A percentile compares a stretch with the other conserved stretches of the same genome.
Evolutionary conservation across 2,888 invertebrate species (phyloP).

Genomic region (Diarsia mendica): DNA sequence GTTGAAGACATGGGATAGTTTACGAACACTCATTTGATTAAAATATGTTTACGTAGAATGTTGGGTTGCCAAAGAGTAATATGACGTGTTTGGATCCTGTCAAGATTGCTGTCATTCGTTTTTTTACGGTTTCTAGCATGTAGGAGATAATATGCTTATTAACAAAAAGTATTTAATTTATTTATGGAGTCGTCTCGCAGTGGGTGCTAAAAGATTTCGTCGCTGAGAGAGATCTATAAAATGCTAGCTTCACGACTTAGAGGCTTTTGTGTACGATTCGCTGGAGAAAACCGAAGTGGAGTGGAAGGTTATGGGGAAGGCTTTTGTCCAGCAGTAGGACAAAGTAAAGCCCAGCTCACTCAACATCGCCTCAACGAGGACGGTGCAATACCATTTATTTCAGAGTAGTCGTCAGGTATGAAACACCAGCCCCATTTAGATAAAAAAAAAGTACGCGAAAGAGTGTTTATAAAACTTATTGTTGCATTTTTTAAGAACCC

Average conservation of each 20-base stretch:
- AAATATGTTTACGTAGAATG: slow-evolving; percentile 19
- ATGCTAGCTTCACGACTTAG: no score
- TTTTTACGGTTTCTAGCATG: slow-evolving; percentile 1
- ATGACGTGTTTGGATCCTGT: slow-evolving; percentile 29
- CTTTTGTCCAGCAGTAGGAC: no score
- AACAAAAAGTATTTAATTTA: background rate
- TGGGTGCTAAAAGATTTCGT: no score
- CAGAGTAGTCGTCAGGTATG: no score
- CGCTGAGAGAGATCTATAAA: no score
- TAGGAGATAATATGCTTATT: background rate
- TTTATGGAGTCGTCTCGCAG: background rate
- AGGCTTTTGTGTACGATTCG: no score
- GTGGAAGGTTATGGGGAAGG: no score
- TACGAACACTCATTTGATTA: slow-evolving; percentile 28
- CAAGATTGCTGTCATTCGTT: slow-evolving; percentile 23
- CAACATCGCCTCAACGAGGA: background rate
- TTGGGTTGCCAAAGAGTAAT: slow-evolving; percentile 30
- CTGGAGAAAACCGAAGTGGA: no score
- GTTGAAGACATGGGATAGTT: slow-evolving; percentile 72
- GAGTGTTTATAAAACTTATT: no score
- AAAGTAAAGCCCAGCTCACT: background rate
- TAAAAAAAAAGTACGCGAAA: no score
- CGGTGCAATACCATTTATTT: background rate
- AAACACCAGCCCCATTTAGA: no score
- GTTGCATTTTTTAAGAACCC: background rate